Base-by-base conservation (phyloP, 30 jellyfish, hydroid and myxozoan species). In the Pelagia noctiluca region DNA sequence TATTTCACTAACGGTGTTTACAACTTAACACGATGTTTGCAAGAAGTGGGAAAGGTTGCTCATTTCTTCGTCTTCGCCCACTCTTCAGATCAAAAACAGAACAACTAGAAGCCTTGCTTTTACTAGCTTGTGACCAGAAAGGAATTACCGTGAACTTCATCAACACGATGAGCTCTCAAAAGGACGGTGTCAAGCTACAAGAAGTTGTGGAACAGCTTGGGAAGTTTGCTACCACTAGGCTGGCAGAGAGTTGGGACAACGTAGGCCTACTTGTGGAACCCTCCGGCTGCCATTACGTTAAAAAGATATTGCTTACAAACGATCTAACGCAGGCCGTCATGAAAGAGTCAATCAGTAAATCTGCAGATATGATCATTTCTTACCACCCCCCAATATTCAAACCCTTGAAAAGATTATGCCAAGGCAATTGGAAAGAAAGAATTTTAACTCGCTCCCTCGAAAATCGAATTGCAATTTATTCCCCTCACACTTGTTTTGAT, bases 201-300 rank as follows among this genome's bases (percentile, higher is more conserved):
- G 97, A 88, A 3, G 89, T 94, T 49, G 92, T 88, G 34, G 65
- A 75, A n/a, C 83, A 50, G 47, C 81, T 94, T 1, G 90, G 87
- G 26, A 53, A 30, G 5, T 89, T 67, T 64, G 97, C 97, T 3
- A 71, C 95, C 32, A 53, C 89, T 28, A 61, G 49, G 30, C 63
- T 96, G 35, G 98, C 99, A n/a, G 98, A 85, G 54, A 53, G 66
- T 30, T 96, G 99, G 99, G 99, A 96, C 86, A 96, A 96, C 63
- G 99, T 96, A 2, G 99, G 99, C 29, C 84, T 96, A 28, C 85
- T 96, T 19, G 96, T 90, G 24, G 97, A 90, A 60, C 99, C 99
- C 1, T 61, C 97, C 13, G 82, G 96, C 12, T 81, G 80, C 18
- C 95, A 50, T 38, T 35, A 26, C 18, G 96, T 96, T 67, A 81